A percentile compares a stretch with the other conserved stretches of the same genome.
Conservation (phyloP, 2,113 vertebrate genomes). For the Colaptes auratus region DNA sequence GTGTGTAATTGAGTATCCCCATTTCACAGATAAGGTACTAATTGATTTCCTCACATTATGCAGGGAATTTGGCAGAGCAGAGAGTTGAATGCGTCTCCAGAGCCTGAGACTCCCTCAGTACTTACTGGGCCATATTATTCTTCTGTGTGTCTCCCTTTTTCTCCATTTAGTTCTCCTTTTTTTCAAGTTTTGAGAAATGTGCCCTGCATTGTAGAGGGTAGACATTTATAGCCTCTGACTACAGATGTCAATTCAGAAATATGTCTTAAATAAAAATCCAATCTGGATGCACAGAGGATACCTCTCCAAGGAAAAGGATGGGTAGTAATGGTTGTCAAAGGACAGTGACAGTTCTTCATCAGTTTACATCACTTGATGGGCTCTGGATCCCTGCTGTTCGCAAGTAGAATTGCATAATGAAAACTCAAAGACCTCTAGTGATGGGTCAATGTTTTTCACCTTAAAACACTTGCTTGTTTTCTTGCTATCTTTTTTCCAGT, state of each 20-base stretch:
- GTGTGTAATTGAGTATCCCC: constrained; percentile 63
- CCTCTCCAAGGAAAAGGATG: background rate
- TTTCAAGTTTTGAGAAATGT: background rate
- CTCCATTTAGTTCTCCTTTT: background rate
- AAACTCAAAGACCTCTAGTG: background rate
- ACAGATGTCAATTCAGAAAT: background rate
- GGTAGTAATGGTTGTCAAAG: background rate
- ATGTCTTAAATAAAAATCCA: background rate
- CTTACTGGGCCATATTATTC: constrained; percentile 12
- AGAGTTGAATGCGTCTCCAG: constrained; percentile 44
- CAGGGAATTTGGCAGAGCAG: constrained; percentile 63
- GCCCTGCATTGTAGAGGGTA: background rate
- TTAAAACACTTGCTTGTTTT: background rate
- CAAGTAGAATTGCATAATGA: background rate
- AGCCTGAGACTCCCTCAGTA: constrained; percentile 41
- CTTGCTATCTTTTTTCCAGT: background rate
- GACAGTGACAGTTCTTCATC: background rate
- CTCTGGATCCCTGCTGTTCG: background rate
- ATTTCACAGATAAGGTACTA: constrained; percentile 67
- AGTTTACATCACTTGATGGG: background rate
- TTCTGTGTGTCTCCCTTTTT: background rate
- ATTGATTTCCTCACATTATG: constrained; percentile 62
- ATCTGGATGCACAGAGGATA: background rate
- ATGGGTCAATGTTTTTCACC: background rate
- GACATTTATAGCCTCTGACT: background rate